phyloP scores from a whole-genome alignment of 2,113 vertebrate genomes.

The Clarias magur region DNA sequence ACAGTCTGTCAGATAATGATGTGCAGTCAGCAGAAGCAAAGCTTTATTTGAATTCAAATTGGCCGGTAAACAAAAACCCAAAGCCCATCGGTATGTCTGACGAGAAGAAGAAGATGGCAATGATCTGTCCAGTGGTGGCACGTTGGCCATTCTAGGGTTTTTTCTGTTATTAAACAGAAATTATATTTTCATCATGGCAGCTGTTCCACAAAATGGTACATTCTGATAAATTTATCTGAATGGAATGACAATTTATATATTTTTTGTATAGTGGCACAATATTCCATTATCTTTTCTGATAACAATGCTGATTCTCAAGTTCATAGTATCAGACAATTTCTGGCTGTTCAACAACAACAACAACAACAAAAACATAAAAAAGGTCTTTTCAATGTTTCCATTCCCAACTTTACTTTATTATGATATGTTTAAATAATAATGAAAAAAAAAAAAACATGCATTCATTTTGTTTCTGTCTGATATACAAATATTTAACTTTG shows the following conservation, averaged over 20 bases:
- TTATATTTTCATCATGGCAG: neutral
- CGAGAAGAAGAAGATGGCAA: slow-evolving; percentile 67
- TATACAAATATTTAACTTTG: neutral
- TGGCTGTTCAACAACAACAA: no score
- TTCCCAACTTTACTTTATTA: neutral
- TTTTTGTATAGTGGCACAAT: neutral
- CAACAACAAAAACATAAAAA: neutral
- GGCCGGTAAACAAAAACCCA: slow-evolving; percentile 98
- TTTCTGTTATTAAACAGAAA: slow-evolving; percentile 40
- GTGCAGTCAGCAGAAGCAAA: slow-evolving; percentile 92
- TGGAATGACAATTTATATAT: neutral
- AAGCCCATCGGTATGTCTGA: slow-evolving; percentile 87
- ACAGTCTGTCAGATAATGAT: slow-evolving; percentile 91
- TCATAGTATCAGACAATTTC: no score
- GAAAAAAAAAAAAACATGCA: neutral
- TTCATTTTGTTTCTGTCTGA: neutral
- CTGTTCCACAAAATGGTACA: neutral
- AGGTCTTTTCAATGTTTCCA: neutral
- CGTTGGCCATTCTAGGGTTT: slow-evolving; percentile 8
- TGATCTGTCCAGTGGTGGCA: slow-evolving; percentile 74
- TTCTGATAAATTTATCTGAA: neutral
- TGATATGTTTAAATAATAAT: neutral
- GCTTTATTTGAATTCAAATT: slow-evolving; percentile 99
- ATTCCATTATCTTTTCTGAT: neutral
- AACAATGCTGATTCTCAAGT: neutral